Conservation (phyloP, 2,888 invertebrate species). For the Gerris lacustris region DNA sequence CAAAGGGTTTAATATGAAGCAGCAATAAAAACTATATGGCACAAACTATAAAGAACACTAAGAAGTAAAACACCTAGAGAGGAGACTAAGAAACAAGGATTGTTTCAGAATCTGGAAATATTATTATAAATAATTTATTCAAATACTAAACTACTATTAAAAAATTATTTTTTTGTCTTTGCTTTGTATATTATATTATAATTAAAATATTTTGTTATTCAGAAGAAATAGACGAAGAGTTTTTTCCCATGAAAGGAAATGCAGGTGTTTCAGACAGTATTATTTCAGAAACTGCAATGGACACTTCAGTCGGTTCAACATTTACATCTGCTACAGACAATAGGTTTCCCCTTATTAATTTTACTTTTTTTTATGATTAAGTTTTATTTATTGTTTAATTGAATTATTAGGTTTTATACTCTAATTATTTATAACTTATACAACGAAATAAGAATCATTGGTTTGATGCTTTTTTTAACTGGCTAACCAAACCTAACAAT, state of each 20-base stretch:
- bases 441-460: no score
- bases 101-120: no score
- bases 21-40: no score
- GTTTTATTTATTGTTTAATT: slow-evolving; percentile 9
- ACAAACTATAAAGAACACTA: no score
- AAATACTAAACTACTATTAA: background rate
- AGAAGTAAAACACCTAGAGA: no score
- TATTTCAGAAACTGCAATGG: slow-evolving; percentile 54
- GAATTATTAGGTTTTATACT: slow-evolving; percentile 4
- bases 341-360: slow-evolving; percentile 6
- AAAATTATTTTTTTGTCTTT: background rate
- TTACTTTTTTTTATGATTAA: background rate
- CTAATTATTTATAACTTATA: no score
- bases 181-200: background rate
- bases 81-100: no score
- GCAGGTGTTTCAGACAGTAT: slow-evolving; percentile 46
- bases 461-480: no score
- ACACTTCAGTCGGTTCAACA: slow-evolving; percentile 49
- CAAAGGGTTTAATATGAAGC: no score
- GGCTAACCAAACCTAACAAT: no score
- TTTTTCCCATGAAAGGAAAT: slow-evolving; percentile 44
- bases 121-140: background rate
- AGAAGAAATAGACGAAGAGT: slow-evolving; percentile 55
- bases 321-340: slow-evolving; percentile 14
- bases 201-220: slow-evolving; percentile 39